Evolutionary conservation across 1,140 invertebrate species (phyloP).

Genomic region (Trichomalopsis sarcophagae): DNA sequence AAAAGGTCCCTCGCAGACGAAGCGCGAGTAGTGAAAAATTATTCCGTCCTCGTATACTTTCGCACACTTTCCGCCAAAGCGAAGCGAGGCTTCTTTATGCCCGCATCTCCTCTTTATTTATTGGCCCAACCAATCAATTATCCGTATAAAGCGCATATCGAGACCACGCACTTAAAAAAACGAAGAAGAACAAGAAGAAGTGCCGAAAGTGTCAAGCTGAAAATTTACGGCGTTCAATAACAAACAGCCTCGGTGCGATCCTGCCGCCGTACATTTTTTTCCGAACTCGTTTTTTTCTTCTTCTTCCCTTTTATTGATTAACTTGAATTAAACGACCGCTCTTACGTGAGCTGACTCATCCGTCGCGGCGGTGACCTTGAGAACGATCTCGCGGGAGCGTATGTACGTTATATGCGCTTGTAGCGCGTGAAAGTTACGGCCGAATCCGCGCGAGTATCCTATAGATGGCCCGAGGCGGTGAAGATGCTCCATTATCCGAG

Average conservation of each 20-base stretch:
- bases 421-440: conserved; percentile 27
- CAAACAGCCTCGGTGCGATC: conserved; percentile 25
- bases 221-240: conserved; percentile 42
- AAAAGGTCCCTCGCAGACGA: no score
- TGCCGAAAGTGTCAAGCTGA: conserved; percentile 2
- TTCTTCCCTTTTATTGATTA: conserved; percentile 29
- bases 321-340: conserved; percentile 34
- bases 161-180: conserved; percentile 20
- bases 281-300: not conserved
- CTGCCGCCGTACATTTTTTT: not conserved
- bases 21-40: not conserved
- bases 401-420: not conserved
- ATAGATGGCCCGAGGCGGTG: not conserved
- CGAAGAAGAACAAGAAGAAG: not conserved
- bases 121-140: conserved; percentile 45
- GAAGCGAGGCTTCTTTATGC: not conserved
- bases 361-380: conserved; percentile 26
- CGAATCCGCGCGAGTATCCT: not conserved
- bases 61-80: not conserved
- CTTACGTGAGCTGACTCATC: conserved; percentile 19
- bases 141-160: conserved; percentile 26
- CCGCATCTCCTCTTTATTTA: conserved; percentile 28
- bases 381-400: not conserved
- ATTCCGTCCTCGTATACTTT: not conserved
- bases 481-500: conserved; percentile 3